A percentile compares a stretch with the other conserved stretches of the same genome.
These are phyloP conservation scores for Clivina fossor DNA, from an alignment of 2,888 invertebrate species.

Conservation along the genomic window DNA sequence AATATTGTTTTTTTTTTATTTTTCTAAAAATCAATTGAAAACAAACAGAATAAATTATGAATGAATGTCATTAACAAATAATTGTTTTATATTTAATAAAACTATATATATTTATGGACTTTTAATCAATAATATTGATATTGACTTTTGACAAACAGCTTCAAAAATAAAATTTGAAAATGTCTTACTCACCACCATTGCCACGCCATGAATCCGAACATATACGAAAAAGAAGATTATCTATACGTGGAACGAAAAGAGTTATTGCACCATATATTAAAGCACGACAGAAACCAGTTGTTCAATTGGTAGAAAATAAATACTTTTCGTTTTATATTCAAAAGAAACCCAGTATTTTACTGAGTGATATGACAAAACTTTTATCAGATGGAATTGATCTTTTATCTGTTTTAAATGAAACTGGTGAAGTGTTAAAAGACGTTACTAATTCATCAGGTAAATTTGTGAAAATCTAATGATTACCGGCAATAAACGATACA, in stretches of 20 bases:
- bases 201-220: slow-evolving; percentile 1
- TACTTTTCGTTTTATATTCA: slow-evolving; percentile 43
- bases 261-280: slow-evolving; percentile 14
- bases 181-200: too few species aligned
- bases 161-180: too few species aligned
- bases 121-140: too few species aligned
- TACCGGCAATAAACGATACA: too few species aligned
- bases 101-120: too few species aligned
- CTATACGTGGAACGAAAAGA: not conserved
- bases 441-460: slow-evolving; percentile 60
- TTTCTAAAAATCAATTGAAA: too few species aligned
- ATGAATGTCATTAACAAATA: too few species aligned
- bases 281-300: slow-evolving; percentile 3
- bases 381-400: slow-evolving; percentile 61
- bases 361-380: slow-evolving; percentile 51
- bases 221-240: not conserved
- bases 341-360: slow-evolving; percentile 49
- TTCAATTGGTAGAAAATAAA: not conserved
- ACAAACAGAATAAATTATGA: too few species aligned
- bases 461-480: not conserved
- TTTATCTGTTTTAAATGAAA: slow-evolving; percentile 59
- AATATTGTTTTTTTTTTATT: too few species aligned
- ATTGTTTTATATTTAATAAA: too few species aligned
- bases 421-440: slow-evolving; percentile 59
- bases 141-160: too few species aligned